Base-by-base conservation (phyloP, 2,888 invertebrate genomes). In the Eupeodes latifasciatus region DNA sequence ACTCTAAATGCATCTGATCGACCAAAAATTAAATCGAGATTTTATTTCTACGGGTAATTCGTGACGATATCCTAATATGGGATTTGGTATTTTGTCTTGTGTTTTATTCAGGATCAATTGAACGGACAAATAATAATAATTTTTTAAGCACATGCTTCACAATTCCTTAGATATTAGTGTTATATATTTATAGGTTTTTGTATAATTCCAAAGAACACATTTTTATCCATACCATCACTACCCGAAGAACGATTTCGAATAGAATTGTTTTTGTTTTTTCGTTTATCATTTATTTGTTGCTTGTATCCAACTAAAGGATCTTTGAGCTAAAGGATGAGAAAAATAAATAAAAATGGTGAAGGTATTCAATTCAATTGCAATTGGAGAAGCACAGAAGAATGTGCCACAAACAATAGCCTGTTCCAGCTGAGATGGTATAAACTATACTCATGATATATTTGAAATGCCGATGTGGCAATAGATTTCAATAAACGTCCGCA, bases 401-500 rank as follows among this genome's bases (percentile, higher is more conserved):
- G 69, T 69, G 61, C 74, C 72, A 75, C 82, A 82, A 74, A 78
- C 55, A 85, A 66, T 69, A 53, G 72, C 19, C 34, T 69, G 11
- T 14, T 16, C 44, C 61, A 62, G 40, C 27, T 79, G 19, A 40
- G 51, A 72, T 71, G 64, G 64, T 67, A 64, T 69, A 53, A 40
- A 34, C 10, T 6, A 6, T 10, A 44, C 44, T 44, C 44, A 27
- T 27, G 27, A 10, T 61, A 61, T 67, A 77, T 82, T 78, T 72
- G 82, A 67, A 78, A 82, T 74, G 53, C 72, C 59, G 62, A 74
- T 78, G 74, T 74, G 82, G 78, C 85, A 85, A 85, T 85, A 74
- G 85, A 78, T 85, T 85, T 85, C 85, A 85, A 85, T 85, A 85
- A 78, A 85, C 74, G 85, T 82, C 82, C 85, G 64, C 71, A 81